A percentile compares a stretch with the other conserved stretches of the same genome.
Evolutionary conservation across 1,140 invertebrate genomes (phyloP).

Genomic region (Monomorium pharaonis): DNA sequence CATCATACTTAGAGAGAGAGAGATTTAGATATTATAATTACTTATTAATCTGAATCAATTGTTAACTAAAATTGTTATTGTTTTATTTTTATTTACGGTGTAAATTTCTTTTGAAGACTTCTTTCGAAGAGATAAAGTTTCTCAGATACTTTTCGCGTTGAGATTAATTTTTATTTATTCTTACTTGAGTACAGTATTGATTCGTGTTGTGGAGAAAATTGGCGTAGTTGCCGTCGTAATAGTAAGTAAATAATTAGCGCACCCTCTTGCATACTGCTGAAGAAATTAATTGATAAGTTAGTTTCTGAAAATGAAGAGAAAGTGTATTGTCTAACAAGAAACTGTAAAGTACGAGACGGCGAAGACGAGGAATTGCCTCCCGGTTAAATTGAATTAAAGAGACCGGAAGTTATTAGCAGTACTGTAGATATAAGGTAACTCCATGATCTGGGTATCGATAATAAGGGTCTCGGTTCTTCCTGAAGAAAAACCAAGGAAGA

Average conservation of each 20-base stretch:
- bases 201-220: constrained; percentile 33
- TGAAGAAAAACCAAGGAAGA: constrained; percentile 56
- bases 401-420: constrained; percentile 71
- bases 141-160: not conserved
- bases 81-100: not conserved
- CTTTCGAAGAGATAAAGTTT: not conserved
- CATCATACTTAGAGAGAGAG: too few relatives aligned
- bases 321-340: constrained; percentile 45
- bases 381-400: constrained; percentile 73
- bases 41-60: not conserved
- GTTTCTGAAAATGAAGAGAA: constrained; percentile 42
- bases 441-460: constrained; percentile 60
- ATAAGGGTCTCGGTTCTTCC: constrained; percentile 29
- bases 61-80: not conserved
- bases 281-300: constrained; percentile 59
- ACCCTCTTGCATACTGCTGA: constrained; percentile 16
- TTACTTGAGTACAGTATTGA: constrained; percentile 28
- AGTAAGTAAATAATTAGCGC: constrained; percentile 51
- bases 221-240: constrained; percentile 40
- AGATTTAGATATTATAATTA: not conserved
- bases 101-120: constrained; percentile 20
- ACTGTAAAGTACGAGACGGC: constrained; percentile 32
- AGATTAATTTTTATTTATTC: constrained; percentile 22
- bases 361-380: not conserved
- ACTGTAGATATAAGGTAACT: constrained; percentile 55